A percentile compares a stretch with the other conserved stretches of the same genome.
These are phyloP conservation scores for human (Homo sapiens) DNA, from an alignment of 2,113 vertebrate species.

Conservation along the genomic window GRCh38 chr18:78998501-78999000, in stretches of 20 bases:
- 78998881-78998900: slow-evolving; percentile 80
- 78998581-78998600: slow-evolving; percentile 52
- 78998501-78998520: slow-evolving; percentile 52
- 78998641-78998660: slow-evolving; percentile 47
- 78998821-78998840: slow-evolving; percentile 48
- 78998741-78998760: slow-evolving; percentile 55
- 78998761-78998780: slow-evolving; percentile 73
- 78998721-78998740: slow-evolving; percentile 28
- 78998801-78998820: slow-evolving; percentile 47
- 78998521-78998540: slow-evolving; percentile 52
- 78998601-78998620: slow-evolving; percentile 59
- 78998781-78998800: slow-evolving; percentile 77
- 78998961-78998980: slow-evolving; percentile 66
- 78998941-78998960: slow-evolving; percentile 68
- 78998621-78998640: slow-evolving; percentile 62
- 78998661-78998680: not conserved
- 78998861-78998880: slow-evolving; percentile 69
- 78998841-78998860: slow-evolving; percentile 25
- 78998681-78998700: not conserved
- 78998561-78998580: slow-evolving; percentile 77
- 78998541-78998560: slow-evolving; percentile 74
- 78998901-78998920: slow-evolving; percentile 87
- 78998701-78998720: not conserved
- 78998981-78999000: slow-evolving; percentile 72
- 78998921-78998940: slow-evolving; percentile 72